Percentiles rank a stretch among this genome's conserved stretches.
phyloP scores from a whole-genome alignment of 2,113 vertebrate species.

The Cranoglanis bouderius region DNA sequence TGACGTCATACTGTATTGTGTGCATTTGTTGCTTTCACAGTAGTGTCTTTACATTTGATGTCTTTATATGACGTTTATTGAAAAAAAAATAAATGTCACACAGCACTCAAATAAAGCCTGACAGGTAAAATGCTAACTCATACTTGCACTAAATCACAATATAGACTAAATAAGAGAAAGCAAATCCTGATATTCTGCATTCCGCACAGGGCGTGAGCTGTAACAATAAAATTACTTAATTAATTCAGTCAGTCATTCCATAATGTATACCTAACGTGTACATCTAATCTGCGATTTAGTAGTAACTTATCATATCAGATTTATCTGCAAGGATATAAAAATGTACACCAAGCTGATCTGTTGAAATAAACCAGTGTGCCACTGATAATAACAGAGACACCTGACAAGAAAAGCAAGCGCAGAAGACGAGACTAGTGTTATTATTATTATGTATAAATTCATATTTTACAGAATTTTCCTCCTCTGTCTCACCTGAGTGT shows the following conservation, averaged over 20 bases:
- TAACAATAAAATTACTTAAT: neutral
- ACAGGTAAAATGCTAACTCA: neutral
- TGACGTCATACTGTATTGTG: neutral
- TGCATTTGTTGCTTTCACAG: neutral
- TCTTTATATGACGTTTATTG: too few species aligned
- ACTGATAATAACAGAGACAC: neutral
- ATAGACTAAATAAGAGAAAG: neutral
- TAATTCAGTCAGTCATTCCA: neutral
- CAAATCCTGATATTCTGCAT: constrained; percentile 35
- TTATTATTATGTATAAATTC: neutral
- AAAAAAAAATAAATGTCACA: neutral
- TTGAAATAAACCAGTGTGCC: neutral
- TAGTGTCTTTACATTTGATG: neutral
- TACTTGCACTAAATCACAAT: neutral
- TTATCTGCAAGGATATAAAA: neutral
- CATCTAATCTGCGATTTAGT: too few species aligned
- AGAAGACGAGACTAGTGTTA: neutral
- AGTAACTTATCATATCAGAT: neutral
- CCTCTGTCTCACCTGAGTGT: constrained; percentile 34
- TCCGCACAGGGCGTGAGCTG: constrained; percentile 22
- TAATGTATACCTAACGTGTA: neutral
- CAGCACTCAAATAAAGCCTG: neutral
- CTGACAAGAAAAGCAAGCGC: neutral
- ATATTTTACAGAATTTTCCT: neutral
- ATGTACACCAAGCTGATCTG: neutral